phyloP scores from a whole-genome alignment of 2,113 vertebrate species.

The Probosciger aterrimus region DNA sequence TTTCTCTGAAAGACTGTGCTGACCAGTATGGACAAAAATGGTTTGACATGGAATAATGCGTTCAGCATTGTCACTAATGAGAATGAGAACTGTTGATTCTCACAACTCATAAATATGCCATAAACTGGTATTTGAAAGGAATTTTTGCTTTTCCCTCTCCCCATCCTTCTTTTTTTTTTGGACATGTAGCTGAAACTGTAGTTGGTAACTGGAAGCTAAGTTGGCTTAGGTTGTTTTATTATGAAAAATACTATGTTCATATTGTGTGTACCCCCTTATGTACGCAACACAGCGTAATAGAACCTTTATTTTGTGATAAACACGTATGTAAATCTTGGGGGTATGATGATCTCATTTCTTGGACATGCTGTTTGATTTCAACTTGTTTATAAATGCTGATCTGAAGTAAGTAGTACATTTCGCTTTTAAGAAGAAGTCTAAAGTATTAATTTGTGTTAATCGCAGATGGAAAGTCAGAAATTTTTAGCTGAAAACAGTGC shows the following conservation, averaged over 20 bases:
- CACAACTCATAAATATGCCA: neutral
- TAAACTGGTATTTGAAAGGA: neutral
- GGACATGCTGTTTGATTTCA: neutral
- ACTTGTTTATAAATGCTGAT: neutral
- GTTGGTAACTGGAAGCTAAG: neutral
- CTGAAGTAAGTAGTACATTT: neutral
- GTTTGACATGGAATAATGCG: neutral
- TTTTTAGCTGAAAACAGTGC: constrained; percentile 99
- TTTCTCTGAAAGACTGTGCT: neutral
- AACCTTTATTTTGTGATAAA: neutral
- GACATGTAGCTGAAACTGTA: neutral
- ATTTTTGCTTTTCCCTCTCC: neutral
- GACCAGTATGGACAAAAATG: neutral
- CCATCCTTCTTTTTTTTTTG: neutral
- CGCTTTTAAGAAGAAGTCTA: neutral
- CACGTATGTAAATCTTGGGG: neutral
- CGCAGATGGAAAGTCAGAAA: constrained; percentile 98
- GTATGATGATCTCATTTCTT: neutral
- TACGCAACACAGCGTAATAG: neutral
- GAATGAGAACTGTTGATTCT: neutral
- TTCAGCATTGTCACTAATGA: neutral
- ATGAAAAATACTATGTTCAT: neutral
- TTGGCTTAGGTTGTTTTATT: neutral
- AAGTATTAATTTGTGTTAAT: constrained; percentile 44
- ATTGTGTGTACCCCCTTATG: neutral